phyloP scores from a whole-genome alignment of 2,113 vertebrate species.

The Galemys pyrenaicus region DNA sequence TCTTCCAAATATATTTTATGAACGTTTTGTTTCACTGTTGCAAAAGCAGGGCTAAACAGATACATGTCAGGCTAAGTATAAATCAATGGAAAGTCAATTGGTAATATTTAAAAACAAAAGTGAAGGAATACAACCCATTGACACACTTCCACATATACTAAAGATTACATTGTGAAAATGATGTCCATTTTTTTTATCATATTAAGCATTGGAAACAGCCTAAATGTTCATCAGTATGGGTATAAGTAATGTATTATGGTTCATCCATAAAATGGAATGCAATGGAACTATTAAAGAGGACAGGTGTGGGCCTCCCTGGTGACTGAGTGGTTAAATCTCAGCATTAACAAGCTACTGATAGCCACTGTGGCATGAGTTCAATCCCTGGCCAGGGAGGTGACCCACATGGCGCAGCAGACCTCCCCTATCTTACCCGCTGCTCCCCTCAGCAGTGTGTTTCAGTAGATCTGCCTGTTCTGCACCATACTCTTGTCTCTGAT shows the following conservation, averaged over 20 bases:
- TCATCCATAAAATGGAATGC: neutral
- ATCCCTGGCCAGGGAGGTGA: no score
- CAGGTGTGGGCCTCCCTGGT: neutral
- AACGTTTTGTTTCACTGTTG: constrained; percentile 1
- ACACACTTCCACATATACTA: neutral
- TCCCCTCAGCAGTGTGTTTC: no score
- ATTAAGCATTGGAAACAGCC: neutral
- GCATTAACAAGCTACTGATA: no score
- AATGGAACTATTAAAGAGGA: neutral
- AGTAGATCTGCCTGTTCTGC: no score
- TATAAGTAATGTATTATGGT: neutral
- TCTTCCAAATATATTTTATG: neutral
- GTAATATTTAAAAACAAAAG: neutral
- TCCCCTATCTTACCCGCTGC: no score
- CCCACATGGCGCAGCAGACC: no score
- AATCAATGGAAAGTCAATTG: neutral
- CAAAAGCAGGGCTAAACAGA: no score
- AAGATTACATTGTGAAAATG: neutral
- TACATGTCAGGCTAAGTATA: neutral
- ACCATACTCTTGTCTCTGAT: no score
- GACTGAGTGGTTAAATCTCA: no score
- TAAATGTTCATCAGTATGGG: neutral
- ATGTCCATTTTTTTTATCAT: neutral
- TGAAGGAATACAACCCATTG: neutral
- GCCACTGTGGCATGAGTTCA: no score